Evolutionary conservation across 2,797 vertebrate species (phyloP), one percentile per base, ranked within the genome.

Genomic region (Pangasius mekongensis): DNA sequence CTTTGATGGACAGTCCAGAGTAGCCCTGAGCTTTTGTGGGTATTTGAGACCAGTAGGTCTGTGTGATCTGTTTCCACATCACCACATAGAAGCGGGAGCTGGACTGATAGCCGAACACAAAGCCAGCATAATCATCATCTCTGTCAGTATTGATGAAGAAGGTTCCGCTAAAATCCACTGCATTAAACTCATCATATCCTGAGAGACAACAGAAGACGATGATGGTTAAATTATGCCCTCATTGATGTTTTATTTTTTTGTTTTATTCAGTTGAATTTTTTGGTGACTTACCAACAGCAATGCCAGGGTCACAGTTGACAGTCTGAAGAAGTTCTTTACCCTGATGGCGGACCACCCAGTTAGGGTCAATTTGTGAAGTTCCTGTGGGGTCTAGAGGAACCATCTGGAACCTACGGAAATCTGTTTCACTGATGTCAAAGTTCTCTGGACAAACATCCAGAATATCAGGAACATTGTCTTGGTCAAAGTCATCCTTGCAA

Each of bases 51-150:
- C 99, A 99, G 91, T 99, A 99, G 3, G 99, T 97, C 93, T 99
- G 99, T 2, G 99, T 99, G 92, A 99, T 96, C 94, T 99, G 99
- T 92, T 99, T 99, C 99, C 99, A 99, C 98, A 99, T 99, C 84
- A 99, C 98, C 1, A 99, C 98, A 60, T 99, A 99, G 95, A 99
- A 99, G 90, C 98, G 98, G 78, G 98, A 97, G 91, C 99, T 99
- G 85, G 99, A 99, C 91, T 99, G 99, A 93, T 99, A 99, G 83
- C 98, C 98, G 89, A 99, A 99, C 60, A 99, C 98, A 83, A 99
- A 99, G 22, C 99, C 99, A 5, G 98, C 98, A 1, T 99, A 99
- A 93, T 99, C 99, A 3, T 99, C 98, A 69, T 99, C 98, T 89
- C 98, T 96, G 92, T 99, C 98, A 0, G 99, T 99, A 93, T 99